Percentiles rank a stretch among this genome's conserved stretches.
Evolutionary conservation across 2,113 vertebrate species (phyloP).

Genomic region (Ptyas mucosa): DNA sequence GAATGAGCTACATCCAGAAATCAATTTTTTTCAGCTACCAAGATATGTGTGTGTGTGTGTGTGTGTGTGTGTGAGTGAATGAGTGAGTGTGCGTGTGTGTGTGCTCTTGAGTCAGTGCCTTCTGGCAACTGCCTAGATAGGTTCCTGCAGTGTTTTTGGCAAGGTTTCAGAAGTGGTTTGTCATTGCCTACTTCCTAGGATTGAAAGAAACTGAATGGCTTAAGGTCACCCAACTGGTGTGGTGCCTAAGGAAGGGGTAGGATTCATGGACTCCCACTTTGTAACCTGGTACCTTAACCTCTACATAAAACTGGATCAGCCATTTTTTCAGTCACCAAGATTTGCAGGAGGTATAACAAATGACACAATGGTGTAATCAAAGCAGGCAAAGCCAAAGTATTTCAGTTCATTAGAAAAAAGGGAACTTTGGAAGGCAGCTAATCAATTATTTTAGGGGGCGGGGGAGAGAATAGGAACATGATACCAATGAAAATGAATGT

Average conservation of each 20-base stretch:
- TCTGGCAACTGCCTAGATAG: not conserved
- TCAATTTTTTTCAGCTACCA: not conserved
- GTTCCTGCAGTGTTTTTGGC: not conserved
- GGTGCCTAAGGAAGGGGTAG: not conserved
- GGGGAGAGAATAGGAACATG: not conserved
- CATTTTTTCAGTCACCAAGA: not conserved
- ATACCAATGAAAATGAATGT: not conserved
- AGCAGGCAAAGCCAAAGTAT: not conserved
- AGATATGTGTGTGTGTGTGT: not conserved
- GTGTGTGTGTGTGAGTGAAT: no score
- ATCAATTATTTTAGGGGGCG: not conserved
- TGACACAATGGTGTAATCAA: not conserved
- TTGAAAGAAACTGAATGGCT: not conserved
- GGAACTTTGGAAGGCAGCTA: not conserved
- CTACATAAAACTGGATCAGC: not conserved
- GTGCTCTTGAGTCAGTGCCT: not conserved
- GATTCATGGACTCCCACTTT: not conserved
- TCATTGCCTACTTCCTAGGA: not conserved
- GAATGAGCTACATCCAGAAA: not conserved
- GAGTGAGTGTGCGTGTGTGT: fast-evolving
- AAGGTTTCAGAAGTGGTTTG: not conserved
- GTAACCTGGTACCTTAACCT: not conserved
- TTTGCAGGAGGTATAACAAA: not conserved
- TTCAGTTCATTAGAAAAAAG: not conserved
- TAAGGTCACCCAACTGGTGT: not conserved